These are phyloP conservation scores for Muricea muricata DNA, from an alignment of 92 coral and sea anemone species.

Conservation along the genomic window DNA sequence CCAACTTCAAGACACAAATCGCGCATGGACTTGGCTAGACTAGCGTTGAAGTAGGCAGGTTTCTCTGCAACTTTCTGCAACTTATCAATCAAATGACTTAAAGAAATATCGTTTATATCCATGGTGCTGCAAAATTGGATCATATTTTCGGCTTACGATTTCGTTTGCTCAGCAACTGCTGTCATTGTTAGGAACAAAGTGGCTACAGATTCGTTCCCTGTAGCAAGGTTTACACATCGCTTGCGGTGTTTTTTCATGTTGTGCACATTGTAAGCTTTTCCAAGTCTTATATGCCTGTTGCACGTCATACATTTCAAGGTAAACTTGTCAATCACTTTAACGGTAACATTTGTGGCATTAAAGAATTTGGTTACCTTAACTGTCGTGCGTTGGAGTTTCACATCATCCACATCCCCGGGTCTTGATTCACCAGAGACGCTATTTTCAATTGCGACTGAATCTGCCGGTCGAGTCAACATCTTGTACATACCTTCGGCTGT, in stretches of 20 bases:
- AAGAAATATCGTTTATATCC: too few species aligned
- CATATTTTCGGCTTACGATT: too few species aligned
- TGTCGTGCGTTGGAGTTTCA: conserved; percentile 36
- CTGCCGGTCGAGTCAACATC: neutral
- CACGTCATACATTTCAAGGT: conserved; percentile 32
- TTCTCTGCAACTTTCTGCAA: too few species aligned
- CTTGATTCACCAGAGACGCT: neutral
- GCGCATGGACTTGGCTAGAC: conserved; percentile 38
- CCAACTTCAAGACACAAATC: conserved; percentile 14
- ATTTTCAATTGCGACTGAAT: neutral
- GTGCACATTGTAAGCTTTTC: conserved; percentile 57
- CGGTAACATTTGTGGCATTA: conserved; percentile 28
- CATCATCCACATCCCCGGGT: neutral
- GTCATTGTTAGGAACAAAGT: conserved; percentile 53
- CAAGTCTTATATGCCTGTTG: conserved; percentile 36
- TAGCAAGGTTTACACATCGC: conserved; percentile 29
- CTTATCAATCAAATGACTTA: too few species aligned
- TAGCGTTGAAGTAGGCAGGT: conserved; percentile 57
- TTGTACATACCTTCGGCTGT: conserved; percentile 24
- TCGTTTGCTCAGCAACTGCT: conserved; percentile 65
- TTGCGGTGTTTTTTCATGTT: conserved; percentile 45
- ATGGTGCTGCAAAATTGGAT: too few species aligned
- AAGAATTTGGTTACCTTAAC: conserved; percentile 11
- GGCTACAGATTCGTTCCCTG: conserved; percentile 56
- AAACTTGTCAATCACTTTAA: conserved; percentile 32